These are phyloP conservation scores for Metallyticus violacea DNA, from an alignment of 2,888 invertebrate genomes.

Conservation along the genomic window DNA sequence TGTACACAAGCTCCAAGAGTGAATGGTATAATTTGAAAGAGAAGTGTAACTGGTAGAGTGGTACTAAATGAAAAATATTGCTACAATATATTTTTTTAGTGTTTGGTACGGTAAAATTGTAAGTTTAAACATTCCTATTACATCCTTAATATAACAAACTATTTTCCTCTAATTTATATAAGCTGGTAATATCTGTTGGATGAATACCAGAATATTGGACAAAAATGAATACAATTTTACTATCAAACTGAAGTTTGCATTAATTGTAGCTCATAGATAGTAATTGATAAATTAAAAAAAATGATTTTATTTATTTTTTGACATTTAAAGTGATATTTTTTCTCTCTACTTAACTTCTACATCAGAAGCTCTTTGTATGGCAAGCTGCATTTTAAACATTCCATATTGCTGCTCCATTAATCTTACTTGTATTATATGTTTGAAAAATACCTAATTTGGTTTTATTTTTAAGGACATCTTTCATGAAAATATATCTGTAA, in stretches of 20 bases:
- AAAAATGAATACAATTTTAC: too few relatives aligned
- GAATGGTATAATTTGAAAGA: neutral
- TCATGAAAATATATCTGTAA: too few relatives aligned
- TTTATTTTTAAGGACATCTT: too few relatives aligned
- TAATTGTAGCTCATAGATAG: too few relatives aligned
- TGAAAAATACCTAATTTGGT: neutral
- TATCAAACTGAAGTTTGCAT: too few relatives aligned
- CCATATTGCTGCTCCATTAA: neutral
- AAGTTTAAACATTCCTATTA: neutral
- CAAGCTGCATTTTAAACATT: neutral
- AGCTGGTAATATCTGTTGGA: too few relatives aligned
- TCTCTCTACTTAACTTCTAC: too few relatives aligned
- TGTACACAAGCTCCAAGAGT: neutral
- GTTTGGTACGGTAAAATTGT: neutral
- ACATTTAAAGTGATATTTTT: too few relatives aligned
- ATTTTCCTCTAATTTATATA: neutral
- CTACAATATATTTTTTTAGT: neutral
- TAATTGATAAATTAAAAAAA: too few relatives aligned
- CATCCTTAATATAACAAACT: neutral
- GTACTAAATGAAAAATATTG: neutral
- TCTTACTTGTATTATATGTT: neutral
- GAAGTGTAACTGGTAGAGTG: neutral
- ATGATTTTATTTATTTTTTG: too few relatives aligned
- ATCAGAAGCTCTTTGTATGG: neutral
- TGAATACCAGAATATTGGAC: too few relatives aligned